phyloP scores from a whole-genome alignment of 2,888 invertebrate species.

The Pasiphila rectangulata region DNA sequence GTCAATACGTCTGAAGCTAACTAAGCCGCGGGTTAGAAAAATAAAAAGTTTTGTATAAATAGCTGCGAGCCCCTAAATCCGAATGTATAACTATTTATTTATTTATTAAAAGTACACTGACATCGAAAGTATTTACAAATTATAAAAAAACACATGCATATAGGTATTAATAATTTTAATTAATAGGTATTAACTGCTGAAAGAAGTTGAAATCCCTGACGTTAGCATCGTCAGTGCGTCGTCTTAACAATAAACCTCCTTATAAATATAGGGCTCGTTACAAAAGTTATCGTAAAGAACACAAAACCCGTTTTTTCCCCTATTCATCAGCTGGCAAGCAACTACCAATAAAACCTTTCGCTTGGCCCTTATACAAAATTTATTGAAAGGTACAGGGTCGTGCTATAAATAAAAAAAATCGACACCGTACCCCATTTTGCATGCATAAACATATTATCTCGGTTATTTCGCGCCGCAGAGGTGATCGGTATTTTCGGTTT shows the following conservation, averaged over 20 bases:
- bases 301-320: slow-evolving; percentile 18
- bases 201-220: too few species aligned
- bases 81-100: too few species aligned
- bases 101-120: too few species aligned
- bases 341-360: slow-evolving; percentile 40
- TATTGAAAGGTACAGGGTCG: slow-evolving; percentile 40
- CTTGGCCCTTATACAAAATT: slow-evolving; percentile 45
- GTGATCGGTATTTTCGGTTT: slow-evolving; percentile 11
- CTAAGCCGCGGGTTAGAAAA: too few species aligned
- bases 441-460: slow-evolving; percentile 28
- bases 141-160: too few species aligned
- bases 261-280: neutral
- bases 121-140: too few species aligned
- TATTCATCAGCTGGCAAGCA: slow-evolving; percentile 43
- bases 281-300: neutral
- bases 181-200: too few species aligned
- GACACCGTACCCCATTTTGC: slow-evolving; percentile 36
- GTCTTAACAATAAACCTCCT: neutral
- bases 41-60: too few species aligned
- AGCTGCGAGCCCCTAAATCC: too few species aligned
- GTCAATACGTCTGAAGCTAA: too few species aligned
- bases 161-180: too few species aligned
- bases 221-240: neutral
- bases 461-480: slow-evolving; percentile 13
- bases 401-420: slow-evolving; percentile 42